These are phyloP conservation scores for Tribolium freemani DNA, from an alignment of 2,888 invertebrate species.

Conservation along the genomic window DNA sequence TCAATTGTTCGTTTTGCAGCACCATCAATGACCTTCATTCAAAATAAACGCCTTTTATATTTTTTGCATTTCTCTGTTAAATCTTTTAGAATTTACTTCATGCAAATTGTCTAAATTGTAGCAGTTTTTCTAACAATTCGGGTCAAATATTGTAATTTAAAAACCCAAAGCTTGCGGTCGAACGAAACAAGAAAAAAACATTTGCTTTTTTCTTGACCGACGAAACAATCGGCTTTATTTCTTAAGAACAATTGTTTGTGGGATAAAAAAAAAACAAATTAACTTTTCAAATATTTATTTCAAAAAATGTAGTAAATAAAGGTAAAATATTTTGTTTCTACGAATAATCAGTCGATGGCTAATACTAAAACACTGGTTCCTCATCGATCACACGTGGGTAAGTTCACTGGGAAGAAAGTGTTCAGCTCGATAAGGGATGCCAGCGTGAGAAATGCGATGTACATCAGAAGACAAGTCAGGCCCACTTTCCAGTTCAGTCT, in stretches of 20 bases:
- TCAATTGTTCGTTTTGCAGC: neutral
- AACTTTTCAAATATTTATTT: neutral
- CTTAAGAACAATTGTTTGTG: too few species aligned
- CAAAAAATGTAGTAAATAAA: neutral
- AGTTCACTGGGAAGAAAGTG: conserved; percentile 81
- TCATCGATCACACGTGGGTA: conserved; percentile 77
- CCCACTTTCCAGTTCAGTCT: conserved; percentile 81
- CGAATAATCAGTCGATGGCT: conserved; percentile 25
- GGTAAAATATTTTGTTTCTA: neutral
- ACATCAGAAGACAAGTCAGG: conserved; percentile 76
- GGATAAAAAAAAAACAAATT: too few species aligned
- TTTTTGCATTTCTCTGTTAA: neutral
- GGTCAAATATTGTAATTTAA: too few species aligned
- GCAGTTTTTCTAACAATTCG: too few species aligned
- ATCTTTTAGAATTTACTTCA: neutral
- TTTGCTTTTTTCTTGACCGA: too few species aligned
- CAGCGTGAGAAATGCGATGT: conserved; percentile 76
- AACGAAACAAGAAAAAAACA: too few species aligned
- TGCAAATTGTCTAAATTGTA: too few species aligned
- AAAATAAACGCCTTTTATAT: neutral
- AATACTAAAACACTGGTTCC: conserved; percentile 3
- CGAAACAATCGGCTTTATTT: neutral
- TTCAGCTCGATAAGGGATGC: conserved; percentile 84
- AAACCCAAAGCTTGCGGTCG: too few species aligned
- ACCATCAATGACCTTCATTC: neutral